phyloP scores from a whole-genome alignment of 2,113 vertebrate genomes.

The Ellobius talpinus region DNA sequence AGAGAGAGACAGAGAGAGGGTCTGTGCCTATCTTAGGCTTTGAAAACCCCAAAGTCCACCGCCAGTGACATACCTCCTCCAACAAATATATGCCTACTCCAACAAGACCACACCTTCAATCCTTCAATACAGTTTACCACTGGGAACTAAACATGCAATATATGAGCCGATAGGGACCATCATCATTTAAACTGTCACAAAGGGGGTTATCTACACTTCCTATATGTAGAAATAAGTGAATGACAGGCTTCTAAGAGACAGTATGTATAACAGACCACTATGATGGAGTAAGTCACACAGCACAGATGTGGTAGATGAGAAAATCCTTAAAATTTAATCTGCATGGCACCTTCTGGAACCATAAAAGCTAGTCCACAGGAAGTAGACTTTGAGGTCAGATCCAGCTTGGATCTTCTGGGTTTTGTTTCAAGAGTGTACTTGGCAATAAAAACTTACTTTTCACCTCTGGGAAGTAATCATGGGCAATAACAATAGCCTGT shows the following conservation, averaged over 20 bases:
- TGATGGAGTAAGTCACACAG: rapidly evolving
- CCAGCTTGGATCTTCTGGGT: not conserved
- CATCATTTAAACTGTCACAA: not conserved
- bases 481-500: not conserved
- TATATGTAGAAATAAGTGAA: not conserved
- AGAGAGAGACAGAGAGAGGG: not conserved
- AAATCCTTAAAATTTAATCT: not conserved
- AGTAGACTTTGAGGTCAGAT: not conserved
- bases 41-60: not conserved
- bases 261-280: not conserved
- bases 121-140: not conserved
- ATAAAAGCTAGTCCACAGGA: not conserved
- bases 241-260: not conserved
- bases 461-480: not conserved
- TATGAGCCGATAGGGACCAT: rapidly evolving
- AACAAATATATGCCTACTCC: not conserved
- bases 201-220: too few relatives aligned
- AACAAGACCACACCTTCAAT: not conserved
- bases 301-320: rapidly evolving
- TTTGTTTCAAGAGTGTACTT: not conserved
- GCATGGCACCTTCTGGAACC: not conserved
- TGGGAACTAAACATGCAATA: not conserved
- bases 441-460: not conserved
- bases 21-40: not conserved
- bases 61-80: too few relatives aligned